A percentile compares a stretch with the other conserved stretches of the same genome.
Evolutionary conservation across 2,888 invertebrate genomes (phyloP).

Genomic region (Harpalus rufipes): DNA sequence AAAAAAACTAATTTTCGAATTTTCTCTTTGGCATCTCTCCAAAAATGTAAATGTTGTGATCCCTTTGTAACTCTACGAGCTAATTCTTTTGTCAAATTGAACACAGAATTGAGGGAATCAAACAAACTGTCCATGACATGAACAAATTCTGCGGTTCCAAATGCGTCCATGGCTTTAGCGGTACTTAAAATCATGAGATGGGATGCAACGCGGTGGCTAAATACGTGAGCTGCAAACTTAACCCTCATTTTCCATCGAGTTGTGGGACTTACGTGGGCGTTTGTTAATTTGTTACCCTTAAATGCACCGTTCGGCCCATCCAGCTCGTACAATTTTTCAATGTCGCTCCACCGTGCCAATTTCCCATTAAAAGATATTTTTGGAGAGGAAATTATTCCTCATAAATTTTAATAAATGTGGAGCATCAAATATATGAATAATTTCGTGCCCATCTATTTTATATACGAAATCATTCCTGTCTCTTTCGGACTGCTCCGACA

Average conservation of each 20-base stretch:
- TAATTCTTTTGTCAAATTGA: not conserved
- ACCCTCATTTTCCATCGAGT: not conserved
- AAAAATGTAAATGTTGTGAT: not conserved
- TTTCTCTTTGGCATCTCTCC: not conserved
- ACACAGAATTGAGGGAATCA: not conserved
- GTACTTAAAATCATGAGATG: not conserved
- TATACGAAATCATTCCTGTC: constrained; percentile 9
- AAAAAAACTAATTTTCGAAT: not conserved
- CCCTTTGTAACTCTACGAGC: not conserved
- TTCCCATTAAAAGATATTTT: not conserved
- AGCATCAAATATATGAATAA: constrained; percentile 5
- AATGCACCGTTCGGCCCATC: not conserved
- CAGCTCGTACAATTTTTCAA: not conserved
- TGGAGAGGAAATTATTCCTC: not conserved
- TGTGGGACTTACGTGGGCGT: constrained; percentile 1
- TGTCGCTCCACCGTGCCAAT: not conserved
- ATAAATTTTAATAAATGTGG: constrained; percentile 7
- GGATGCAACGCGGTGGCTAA: not conserved
- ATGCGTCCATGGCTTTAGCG: not conserved
- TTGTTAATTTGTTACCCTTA: constrained; percentile 5
- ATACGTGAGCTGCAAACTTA: not conserved
- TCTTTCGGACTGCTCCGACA: not conserved
- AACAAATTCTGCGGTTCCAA: constrained; percentile 6
- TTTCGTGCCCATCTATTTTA: not conserved
- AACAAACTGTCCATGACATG: not conserved